Conservation (phyloP, 2,113 vertebrate species). For the Anolis carolinensis region DNA sequence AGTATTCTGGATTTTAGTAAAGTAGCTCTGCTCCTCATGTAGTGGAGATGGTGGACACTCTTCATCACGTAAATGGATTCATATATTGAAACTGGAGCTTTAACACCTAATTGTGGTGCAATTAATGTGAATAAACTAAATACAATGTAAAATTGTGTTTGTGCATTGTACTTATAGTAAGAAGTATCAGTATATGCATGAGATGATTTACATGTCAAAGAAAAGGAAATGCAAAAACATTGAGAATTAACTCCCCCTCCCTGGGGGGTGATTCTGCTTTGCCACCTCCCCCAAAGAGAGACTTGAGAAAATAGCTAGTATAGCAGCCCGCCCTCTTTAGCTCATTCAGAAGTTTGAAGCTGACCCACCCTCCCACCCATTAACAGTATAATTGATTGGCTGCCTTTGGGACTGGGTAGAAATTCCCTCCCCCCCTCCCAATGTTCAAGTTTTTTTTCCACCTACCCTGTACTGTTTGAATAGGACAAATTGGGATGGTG, state of each 20-base stretch:
- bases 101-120: not conserved
- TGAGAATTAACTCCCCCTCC: not conserved
- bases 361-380: no score
- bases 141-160: not conserved
- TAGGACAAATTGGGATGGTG: no score
- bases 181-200: not conserved
- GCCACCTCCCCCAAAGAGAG: no score
- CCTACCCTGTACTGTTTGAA: no score
- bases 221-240: not conserved
- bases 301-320: no score
- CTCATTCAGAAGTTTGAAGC: no score
- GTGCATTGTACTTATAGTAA: not conserved
- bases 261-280: no score
- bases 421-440: no score
- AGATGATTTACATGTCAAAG: not conserved
- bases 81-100: not conserved
- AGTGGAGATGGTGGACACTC: not conserved
- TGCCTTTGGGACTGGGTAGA: no score
- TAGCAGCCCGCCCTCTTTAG: no score
- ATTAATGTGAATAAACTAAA: not conserved
- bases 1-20: not conserved
- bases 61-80: not conserved
- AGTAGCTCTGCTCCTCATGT: not conserved
- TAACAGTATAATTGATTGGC: no score
- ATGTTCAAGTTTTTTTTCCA: no score